Evolutionary conservation across 2,797 vertebrate genomes (phyloP).

Genomic region (Lepidocolaptes lacrymiger): DNA sequence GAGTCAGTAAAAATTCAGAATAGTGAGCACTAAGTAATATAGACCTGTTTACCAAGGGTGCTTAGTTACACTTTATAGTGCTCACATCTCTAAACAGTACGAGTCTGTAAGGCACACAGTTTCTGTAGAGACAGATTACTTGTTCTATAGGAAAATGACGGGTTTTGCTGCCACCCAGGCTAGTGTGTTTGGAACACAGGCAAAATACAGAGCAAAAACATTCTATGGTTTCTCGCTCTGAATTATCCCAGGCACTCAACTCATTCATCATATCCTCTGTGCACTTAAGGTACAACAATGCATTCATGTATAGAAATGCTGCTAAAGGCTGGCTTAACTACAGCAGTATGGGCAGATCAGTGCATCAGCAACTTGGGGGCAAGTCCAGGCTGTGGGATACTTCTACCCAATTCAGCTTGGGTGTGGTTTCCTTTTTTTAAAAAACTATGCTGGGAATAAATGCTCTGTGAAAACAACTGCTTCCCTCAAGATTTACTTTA

Average conservation of each 20-base stretch:
- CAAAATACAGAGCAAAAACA: neutral
- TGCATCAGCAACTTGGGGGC: neutral
- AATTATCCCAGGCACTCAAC: neutral
- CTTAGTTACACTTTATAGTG: neutral
- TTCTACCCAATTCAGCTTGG: neutral
- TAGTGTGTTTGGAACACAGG: neutral
- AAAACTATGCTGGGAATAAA: neutral
- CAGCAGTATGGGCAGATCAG: neutral
- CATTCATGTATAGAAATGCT: neutral
- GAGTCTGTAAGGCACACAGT: neutral
- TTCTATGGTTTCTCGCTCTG: neutral
- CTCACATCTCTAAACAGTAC: neutral
- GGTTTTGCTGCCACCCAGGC: neutral
- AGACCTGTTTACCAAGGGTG: fast-evolving
- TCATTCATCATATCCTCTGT: neutral
- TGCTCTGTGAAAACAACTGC: neutral
- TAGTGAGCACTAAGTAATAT: neutral
- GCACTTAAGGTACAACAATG: neutral
- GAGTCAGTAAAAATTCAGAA: neutral
- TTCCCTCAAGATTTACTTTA: neutral
- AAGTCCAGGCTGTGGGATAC: neutral
- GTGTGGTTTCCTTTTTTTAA: neutral
- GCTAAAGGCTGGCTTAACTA: neutral
- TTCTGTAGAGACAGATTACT: neutral
- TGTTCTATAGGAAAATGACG: neutral